These are phyloP conservation scores for Patella pellucida DNA, from an alignment of 2,888 invertebrate species.

Conservation along the genomic window DNA sequence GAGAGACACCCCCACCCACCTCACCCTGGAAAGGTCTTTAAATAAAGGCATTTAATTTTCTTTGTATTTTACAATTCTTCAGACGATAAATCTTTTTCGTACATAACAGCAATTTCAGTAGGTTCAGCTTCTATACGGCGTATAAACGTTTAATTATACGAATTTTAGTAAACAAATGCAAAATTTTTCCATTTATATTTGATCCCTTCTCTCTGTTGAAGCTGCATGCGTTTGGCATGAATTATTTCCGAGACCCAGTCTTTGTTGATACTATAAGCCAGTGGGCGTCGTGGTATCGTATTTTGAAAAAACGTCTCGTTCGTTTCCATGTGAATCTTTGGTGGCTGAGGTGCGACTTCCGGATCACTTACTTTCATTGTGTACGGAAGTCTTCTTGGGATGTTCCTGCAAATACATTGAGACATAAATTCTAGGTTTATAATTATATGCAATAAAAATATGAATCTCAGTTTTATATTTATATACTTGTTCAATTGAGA, in stretches of 20 bases:
- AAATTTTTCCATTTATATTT: conserved; percentile 65
- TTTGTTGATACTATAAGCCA: conserved; percentile 62
- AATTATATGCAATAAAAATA: background rate
- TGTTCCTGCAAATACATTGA: conserved; percentile 43
- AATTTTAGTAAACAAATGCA: conserved; percentile 61
- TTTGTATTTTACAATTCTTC: no score
- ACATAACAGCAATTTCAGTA: no score
- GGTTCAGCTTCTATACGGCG: no score
- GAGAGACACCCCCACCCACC: no score
- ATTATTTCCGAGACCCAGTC: conserved; percentile 69
- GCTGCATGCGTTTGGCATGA: conserved; percentile 64
- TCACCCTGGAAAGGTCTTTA: no score
- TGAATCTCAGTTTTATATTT: background rate
- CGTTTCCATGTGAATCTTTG: conserved; percentile 62
- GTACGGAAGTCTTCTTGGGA: conserved; percentile 54
- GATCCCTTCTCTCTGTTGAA: conserved; percentile 63
- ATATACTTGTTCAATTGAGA: background rate
- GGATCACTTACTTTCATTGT: conserved; percentile 56
- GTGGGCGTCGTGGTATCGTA: conserved; percentile 63
- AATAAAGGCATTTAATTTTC: no score
- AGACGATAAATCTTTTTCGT: no score
- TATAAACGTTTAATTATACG: background rate
- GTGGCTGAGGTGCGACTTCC: conserved; percentile 56
- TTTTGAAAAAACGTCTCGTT: conserved; percentile 69
- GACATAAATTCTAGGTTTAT: background rate